Percentiles rank a stretch among this genome's conserved stretches.
phyloP scores from a whole-genome alignment of 1,140 invertebrate genomes.

The Drosophila athabasca region DNA sequence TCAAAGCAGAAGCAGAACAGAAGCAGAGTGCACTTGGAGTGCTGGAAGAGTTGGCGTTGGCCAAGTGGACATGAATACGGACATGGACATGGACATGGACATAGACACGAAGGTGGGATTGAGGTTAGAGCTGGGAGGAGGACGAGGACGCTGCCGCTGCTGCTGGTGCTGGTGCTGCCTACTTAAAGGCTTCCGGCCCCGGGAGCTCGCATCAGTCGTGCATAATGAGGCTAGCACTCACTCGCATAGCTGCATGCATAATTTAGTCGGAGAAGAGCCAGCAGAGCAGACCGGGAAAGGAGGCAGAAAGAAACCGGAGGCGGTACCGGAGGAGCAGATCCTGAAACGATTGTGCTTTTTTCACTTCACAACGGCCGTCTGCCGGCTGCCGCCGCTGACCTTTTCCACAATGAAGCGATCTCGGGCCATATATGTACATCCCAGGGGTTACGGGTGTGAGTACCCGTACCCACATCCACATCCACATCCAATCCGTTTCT shows the following conservation, averaged over 20 bases:
- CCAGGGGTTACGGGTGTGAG: not conserved
- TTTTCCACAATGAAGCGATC: constrained; percentile 18
- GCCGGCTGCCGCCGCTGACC: constrained; percentile 20
- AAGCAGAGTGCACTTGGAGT: constrained; percentile 41
- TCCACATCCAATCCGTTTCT: constrained; percentile 22
- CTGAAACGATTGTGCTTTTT: constrained; percentile 48
- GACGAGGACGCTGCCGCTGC: not conserved
- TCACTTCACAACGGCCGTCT: not conserved
- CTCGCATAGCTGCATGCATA: constrained; percentile 75
- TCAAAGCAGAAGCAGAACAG: constrained; percentile 8
- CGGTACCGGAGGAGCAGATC: not conserved
- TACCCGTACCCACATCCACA: constrained; percentile 6
- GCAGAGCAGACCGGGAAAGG: constrained; percentile 4
- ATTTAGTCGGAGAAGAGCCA: constrained; percentile 55
- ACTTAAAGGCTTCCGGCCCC: constrained; percentile 72
- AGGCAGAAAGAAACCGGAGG: not conserved
- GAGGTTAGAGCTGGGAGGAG: constrained; percentile 18
- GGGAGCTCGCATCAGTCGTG: constrained; percentile 65
- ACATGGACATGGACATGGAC: too few relatives aligned
- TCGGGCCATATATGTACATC: not conserved
- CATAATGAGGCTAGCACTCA: constrained; percentile 80
- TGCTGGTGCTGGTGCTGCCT: constrained; percentile 44
- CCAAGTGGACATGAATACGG: constrained; percentile 21
- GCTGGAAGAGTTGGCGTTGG: constrained; percentile 31
- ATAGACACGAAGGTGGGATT: not conserved